A percentile compares a stretch with the other conserved stretches of the same genome.
These are phyloP conservation scores for Amia ocellicauda DNA, from an alignment of 2,113 vertebrate genomes.

Conservation along the genomic window DNA sequence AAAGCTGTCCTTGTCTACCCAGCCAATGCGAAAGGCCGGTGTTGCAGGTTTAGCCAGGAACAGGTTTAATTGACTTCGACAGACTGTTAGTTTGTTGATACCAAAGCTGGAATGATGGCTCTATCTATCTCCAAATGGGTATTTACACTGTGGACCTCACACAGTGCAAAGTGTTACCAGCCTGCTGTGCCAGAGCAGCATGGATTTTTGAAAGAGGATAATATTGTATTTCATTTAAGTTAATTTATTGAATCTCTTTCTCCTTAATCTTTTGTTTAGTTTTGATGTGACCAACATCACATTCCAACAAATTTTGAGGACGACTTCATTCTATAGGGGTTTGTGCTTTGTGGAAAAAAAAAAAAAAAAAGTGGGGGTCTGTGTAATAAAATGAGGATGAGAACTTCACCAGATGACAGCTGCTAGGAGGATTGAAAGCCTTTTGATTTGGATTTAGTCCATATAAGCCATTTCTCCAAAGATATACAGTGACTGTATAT, in stretches of 20 bases:
- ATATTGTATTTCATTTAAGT: conserved; percentile 86
- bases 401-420: conserved; percentile 54
- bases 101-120: conserved; percentile 81
- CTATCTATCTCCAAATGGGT: conserved; percentile 87
- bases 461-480: conserved; percentile 2
- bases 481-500: not conserved
- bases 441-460: conserved; percentile 55
- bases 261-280: conserved; percentile 79
- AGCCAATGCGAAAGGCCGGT: conserved; percentile 20
- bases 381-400: conserved; percentile 18
- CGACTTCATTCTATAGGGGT: conserved; percentile 56
- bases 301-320: conserved; percentile 66
- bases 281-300: conserved; percentile 69
- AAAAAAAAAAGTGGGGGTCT: too few relatives aligned
- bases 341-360: conserved; percentile 39
- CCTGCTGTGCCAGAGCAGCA: conserved; percentile 65
- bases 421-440: conserved; percentile 51
- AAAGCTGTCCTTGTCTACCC: conserved; percentile 43
- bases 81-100: conserved; percentile 88
- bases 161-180: conserved; percentile 84
- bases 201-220: conserved; percentile 76
- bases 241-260: conserved; percentile 89
- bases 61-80: conserved; percentile 80
- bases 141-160: conserved; percentile 94
- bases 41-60: conserved; percentile 58